Base-by-base conservation (phyloP, 2,113 vertebrate genomes). In the Alexandromys fortis region DNA sequence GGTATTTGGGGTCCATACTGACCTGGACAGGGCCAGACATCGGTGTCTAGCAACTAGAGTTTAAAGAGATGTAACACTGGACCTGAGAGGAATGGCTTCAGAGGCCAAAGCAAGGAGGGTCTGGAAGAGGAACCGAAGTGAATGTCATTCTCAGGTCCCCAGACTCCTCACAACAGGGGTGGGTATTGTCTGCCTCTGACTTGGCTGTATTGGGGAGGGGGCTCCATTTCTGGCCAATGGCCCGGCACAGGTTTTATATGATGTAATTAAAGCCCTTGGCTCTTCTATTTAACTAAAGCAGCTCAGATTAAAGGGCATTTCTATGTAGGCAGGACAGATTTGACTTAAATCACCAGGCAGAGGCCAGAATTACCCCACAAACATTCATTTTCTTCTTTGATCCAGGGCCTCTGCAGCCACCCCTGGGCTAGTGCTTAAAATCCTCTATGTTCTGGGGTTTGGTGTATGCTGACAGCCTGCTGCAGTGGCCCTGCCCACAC, bases 271-370 rank as follows among this genome's bases (percentile, higher is more conserved):
- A 75, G 67, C 42, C 61, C 88, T 52, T 24, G 67, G 33, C 45
- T 72, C 85, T 87, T 72, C 22, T 89, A 4, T 58, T 73, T 49
- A 81, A 68, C 38, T 7, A 17, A 35, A 17, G 75, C 58, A 70
- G 42, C 4, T 0, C 8, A 65, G 67, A 90, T 85, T 42, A 85
- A 58, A 91, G 76, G 88, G 65, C 42, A 0, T 49, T 82, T 86
- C 16, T 73, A 35, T 72, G 70, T 22, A 16, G 7, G 68, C 42
- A 49, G 86, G 76, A 30, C 0, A 26, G 35, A 14, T 42, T 13
- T 67, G 82, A 24, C 78, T 8, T 33, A 90, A 90, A 75, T 61
- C 86, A 83, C 85, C 30, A 24, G 49, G 49, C 89, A 22, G 82
- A 45, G 26, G 30, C 70, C 10, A 42, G 79, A 47, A 13, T 38